A percentile compares a stretch with the other conserved stretches of the same genome.
Conservation (phyloP, 1,140 invertebrate genomes). For the Hyposmocoma kahamanoa region DNA sequence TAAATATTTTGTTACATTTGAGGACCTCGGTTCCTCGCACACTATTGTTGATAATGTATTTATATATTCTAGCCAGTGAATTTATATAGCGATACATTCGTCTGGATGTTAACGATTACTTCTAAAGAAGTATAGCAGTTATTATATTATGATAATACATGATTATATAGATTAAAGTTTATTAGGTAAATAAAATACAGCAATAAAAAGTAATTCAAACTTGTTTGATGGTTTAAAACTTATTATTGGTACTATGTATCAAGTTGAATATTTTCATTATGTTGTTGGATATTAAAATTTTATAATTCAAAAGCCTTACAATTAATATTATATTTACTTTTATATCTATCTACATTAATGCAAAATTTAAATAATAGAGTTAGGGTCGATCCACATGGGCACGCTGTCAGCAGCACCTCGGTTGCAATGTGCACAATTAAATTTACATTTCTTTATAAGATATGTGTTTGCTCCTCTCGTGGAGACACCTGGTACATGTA, state of each 20-base stretch:
- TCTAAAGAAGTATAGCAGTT: background rate
- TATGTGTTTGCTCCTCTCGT: no score
- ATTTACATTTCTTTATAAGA: no score
- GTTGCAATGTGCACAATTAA: no score
- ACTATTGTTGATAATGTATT: background rate
- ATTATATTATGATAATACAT: no score
- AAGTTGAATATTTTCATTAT: slow-evolving; percentile 32
- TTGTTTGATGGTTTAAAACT: background rate
- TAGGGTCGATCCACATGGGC: no score
- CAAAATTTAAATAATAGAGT: no score
- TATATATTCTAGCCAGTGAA: slow-evolving; percentile 2
- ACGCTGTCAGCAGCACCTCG: no score
- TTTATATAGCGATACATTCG: background rate
- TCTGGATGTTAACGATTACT: background rate
- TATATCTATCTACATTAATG: no score
- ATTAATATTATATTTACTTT: no score
- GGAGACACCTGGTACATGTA: no score
- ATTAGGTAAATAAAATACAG: background rate
- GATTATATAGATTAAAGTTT: background rate
- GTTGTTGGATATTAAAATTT: background rate
- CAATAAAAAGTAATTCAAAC: slow-evolving; percentile 1
- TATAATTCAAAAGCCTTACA: no score
- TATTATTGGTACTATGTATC: slow-evolving; percentile 57
- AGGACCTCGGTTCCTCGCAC: background rate
- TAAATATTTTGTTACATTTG: background rate